Evolutionary conservation across 2,113 vertebrate genomes (phyloP).

Genomic region (Euleptes europaea): DNA sequence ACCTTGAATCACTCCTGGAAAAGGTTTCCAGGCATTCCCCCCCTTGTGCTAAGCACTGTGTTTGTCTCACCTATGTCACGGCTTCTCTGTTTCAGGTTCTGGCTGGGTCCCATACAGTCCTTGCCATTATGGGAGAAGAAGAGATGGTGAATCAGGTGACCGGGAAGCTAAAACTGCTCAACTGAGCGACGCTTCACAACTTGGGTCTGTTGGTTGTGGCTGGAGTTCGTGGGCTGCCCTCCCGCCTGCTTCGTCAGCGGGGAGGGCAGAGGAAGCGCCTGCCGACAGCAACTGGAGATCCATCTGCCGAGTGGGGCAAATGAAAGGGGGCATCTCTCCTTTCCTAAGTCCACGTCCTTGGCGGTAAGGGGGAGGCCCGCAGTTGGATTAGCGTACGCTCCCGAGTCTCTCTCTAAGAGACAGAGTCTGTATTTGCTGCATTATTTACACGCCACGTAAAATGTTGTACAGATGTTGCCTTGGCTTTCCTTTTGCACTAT

Average conservation of each 20-base stretch:
- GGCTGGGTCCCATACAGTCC: conserved; percentile 79
- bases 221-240: background rate
- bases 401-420: background rate
- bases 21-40: no score
- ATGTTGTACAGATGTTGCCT: background rate
- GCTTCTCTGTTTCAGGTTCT: conserved; percentile 71
- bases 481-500: background rate
- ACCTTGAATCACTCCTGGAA: no score
- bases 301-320: background rate
- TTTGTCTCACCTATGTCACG: background rate
- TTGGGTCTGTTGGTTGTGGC: background rate
- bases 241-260: background rate
- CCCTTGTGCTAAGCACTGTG: no score
- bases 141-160: conserved; percentile 84
- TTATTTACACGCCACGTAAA: background rate
- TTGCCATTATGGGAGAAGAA: conserved; percentile 83
- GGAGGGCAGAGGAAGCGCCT: background rate
- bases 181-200: conserved; percentile 20
- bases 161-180: conserved; percentile 81
- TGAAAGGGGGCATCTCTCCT: background rate
- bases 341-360: background rate
- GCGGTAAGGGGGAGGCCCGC: background rate
- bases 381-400: background rate
- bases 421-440: background rate
- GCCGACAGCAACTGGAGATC: background rate